A percentile compares a stretch with the other conserved stretches of the same genome.
These are phyloP conservation scores for Rissa tridactyla DNA, from an alignment of 2,113 vertebrate species.

Conservation along the genomic window DNA sequence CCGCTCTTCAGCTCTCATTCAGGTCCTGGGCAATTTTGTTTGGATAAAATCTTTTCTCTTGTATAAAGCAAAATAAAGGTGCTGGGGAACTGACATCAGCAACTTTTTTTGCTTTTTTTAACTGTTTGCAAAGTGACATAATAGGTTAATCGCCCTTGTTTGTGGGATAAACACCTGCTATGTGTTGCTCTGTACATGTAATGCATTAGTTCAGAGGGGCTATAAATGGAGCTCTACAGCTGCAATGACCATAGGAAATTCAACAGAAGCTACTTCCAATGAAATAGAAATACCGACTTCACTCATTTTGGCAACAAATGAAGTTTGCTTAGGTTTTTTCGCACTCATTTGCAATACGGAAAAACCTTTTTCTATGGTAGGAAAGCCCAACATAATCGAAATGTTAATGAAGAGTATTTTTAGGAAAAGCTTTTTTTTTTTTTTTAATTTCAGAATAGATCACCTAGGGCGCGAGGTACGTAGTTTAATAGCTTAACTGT, in stretches of 20 bases:
- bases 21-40: neutral
- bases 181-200: neutral
- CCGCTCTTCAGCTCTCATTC: neutral
- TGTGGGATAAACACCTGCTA: neutral
- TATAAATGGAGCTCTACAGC: neutral
- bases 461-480: neutral
- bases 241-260: neutral
- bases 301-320: neutral
- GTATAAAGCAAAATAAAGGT: neutral
- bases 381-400: neutral
- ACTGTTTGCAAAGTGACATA: neutral
- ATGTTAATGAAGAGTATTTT: neutral
- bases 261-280: neutral
- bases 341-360: neutral
- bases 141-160: neutral
- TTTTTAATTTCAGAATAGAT: neutral
- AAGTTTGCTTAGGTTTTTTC: neutral
- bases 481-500: neutral
- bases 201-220: neutral
- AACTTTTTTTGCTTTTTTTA: neutral
- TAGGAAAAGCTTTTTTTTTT: neutral
- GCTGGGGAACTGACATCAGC: neutral
- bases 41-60: neutral
- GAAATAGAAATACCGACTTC: neutral
- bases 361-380: neutral